A percentile compares a stretch with the other conserved stretches of the same genome.
phyloP scores from a whole-genome alignment of 2,797 vertebrate genomes.

The Hemitrygon akajei region DNA sequence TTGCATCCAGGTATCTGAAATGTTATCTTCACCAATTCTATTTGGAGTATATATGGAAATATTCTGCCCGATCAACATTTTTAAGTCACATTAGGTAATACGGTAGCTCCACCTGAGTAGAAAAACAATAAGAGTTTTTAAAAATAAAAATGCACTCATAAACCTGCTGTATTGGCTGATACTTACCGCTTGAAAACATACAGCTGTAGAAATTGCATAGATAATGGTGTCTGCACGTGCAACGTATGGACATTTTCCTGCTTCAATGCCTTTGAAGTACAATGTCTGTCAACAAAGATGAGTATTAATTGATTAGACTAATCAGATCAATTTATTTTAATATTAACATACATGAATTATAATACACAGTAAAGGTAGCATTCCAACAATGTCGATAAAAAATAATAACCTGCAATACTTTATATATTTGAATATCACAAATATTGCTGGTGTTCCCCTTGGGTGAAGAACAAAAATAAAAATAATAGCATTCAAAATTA shows the following conservation, averaged over 20 bases:
- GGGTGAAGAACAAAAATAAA: background rate
- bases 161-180: slow-evolving; percentile 14
- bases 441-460: background rate
- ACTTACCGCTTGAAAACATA: slow-evolving; percentile 98
- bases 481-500: background rate
- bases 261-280: slow-evolving; percentile 97
- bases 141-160: background rate
- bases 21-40: background rate
- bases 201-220: slow-evolving; percentile 89
- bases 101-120: background rate
- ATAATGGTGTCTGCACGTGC: slow-evolving; percentile 88
- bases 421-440: background rate
- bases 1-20: background rate
- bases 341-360: background rate
- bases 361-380: background rate
- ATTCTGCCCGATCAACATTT: background rate
- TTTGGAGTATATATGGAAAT: background rate
- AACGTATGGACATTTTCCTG: slow-evolving; percentile 88
- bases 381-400: background rate
- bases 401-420: background rate
- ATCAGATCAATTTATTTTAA: background rate
- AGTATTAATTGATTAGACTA: background rate
- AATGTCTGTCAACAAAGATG: slow-evolving; percentile 63
- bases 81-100: background rate
- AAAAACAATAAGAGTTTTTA: slow-evolving; percentile 37